A percentile compares a stretch with the other conserved stretches of the same genome.
Conservation (phyloP, 2,113 vertebrate species). For the Aythya baeri region DNA sequence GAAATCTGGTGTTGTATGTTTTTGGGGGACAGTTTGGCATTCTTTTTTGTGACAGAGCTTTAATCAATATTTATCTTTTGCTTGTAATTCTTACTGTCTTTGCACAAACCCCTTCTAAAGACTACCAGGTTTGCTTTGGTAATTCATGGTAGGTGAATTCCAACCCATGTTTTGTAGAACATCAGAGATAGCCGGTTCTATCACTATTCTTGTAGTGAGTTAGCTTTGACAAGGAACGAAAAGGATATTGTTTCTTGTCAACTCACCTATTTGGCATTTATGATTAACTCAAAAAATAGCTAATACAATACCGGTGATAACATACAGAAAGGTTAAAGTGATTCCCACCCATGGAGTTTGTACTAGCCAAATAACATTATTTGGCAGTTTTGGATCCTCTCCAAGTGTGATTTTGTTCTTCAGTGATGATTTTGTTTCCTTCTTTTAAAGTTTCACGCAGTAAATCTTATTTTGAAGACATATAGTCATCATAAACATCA, state of each 20-base stretch:
- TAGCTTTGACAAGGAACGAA: not conserved
- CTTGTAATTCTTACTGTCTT: not conserved
- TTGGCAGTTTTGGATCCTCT: not conserved
- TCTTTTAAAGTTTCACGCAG: not conserved
- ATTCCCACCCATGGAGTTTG: not conserved
- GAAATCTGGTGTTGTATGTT: not conserved
- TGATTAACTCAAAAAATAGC: conserved; percentile 40
- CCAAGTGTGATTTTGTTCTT: not conserved
- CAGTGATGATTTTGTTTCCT: not conserved
- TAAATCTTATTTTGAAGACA: conserved; percentile 10
- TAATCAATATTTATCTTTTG: not conserved
- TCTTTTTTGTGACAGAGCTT: not conserved
- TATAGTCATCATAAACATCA: not conserved
- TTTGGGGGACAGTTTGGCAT: not conserved
- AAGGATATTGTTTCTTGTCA: conserved; percentile 28
- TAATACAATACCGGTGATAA: not conserved
- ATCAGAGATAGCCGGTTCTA: not conserved
- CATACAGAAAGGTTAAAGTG: not conserved
- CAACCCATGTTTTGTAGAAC: not conserved
- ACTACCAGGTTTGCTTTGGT: rapidly evolving
- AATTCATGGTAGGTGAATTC: not conserved
- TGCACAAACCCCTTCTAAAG: not conserved
- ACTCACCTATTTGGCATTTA: not conserved
- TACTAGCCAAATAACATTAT: not conserved
- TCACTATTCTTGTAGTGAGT: conserved; percentile 1